These are phyloP conservation scores for Platysternon megacephalum DNA, from an alignment of 2,113 vertebrate species.

Conservation along the genomic window DNA sequence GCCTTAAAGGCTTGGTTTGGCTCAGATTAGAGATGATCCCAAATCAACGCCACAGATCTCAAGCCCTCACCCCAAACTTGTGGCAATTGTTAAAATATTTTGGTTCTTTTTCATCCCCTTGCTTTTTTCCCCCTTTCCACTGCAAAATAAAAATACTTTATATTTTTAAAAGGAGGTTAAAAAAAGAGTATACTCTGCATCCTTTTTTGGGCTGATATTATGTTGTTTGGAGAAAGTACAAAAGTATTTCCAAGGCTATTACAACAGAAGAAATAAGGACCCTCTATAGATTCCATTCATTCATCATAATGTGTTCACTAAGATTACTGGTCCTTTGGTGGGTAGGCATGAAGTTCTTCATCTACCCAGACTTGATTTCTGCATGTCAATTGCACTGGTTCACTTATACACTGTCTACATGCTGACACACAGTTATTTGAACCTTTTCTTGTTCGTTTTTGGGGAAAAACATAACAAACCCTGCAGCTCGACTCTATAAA, in stretches of 20 bases:
- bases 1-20: neutral
- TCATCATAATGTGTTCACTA: neutral
- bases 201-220: neutral
- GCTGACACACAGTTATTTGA: neutral
- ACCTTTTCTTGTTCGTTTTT: neutral
- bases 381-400: neutral
- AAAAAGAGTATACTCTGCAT: neutral
- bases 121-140: neutral
- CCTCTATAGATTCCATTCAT: fast-evolving
- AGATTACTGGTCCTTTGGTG: too few relatives aligned
- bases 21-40: neutral
- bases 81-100: neutral
- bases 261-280: neutral
- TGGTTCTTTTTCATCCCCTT: neutral
- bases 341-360: neutral
- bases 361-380: neutral
- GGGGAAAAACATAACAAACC: neutral
- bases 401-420: fast-evolving
- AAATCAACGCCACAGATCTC: neutral
- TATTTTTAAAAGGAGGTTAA: neutral
- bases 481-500: neutral
- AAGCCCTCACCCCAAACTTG: neutral
- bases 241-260: neutral
- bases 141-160: neutral
- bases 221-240: neutral